phyloP scores from a whole-genome alignment of 2,113 vertebrate species.

The Atrichornis clamosus region DNA sequence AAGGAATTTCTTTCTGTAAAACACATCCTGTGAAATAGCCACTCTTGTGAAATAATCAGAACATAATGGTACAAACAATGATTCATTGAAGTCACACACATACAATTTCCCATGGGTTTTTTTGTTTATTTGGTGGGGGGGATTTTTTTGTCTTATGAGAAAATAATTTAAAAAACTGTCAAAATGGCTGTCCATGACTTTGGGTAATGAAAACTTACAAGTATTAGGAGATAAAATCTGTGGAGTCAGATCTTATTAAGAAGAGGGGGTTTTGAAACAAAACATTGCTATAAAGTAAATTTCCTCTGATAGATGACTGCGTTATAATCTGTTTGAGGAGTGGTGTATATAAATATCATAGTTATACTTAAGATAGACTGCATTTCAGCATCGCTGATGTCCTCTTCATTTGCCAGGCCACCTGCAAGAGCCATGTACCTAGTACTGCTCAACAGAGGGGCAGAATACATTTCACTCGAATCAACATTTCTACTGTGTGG shows the following conservation, averaged over 20 bases:
- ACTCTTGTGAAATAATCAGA: neutral
- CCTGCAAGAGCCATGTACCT: neutral
- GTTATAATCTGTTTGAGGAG: neutral
- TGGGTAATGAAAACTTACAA: neutral
- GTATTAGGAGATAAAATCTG: neutral
- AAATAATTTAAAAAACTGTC: neutral
- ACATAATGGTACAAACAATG: neutral
- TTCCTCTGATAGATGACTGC: neutral
- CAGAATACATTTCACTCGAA: neutral
- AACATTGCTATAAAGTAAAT: neutral
- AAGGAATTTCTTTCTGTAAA: neutral
- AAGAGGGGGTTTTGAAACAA: no score
- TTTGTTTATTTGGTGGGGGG: neutral
- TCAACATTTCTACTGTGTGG: neutral
- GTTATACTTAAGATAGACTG: neutral
- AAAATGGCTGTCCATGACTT: neutral
- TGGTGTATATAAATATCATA: neutral
- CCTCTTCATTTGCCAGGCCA: neutral
- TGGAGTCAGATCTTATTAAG: no score
- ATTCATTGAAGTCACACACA: neutral
- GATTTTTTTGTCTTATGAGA: rapidly evolving
- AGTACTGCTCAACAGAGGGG: neutral
- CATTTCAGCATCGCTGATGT: neutral
- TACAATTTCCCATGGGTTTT: neutral
- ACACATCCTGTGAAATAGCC: neutral